These are phyloP conservation scores for Lochmaea crataegi DNA, from an alignment of 2,888 invertebrate genomes.

Conservation along the genomic window DNA sequence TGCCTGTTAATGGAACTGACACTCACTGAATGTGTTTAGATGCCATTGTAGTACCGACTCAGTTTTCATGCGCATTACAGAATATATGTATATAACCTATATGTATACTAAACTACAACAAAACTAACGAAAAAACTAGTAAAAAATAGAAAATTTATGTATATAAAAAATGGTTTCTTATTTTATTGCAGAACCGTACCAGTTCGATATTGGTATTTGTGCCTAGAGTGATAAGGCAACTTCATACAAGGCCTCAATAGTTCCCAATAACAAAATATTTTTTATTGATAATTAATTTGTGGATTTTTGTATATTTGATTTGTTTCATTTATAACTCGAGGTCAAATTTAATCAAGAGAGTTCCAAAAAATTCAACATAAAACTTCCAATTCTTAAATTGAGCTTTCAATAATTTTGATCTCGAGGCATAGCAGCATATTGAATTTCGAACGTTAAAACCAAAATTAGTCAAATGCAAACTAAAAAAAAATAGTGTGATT, in stretches of 20 bases:
- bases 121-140: slow-evolving; percentile 33
- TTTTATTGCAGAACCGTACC: slow-evolving; percentile 29
- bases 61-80: neutral
- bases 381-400: neutral
- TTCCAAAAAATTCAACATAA: too few species aligned
- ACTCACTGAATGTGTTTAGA: neutral
- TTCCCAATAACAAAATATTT: slow-evolving; percentile 16
- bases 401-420: neutral
- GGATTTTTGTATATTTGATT: neutral
- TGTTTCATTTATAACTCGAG: slow-evolving; percentile 2
- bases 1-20: neutral
- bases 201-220: slow-evolving; percentile 27
- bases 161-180: slow-evolving; percentile 22
- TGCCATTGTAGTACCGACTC: neutral
- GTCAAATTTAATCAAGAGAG: neutral
- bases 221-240: slow-evolving; percentile 33
- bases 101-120: slow-evolving; percentile 29
- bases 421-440: neutral
- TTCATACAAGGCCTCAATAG: slow-evolving; percentile 32
- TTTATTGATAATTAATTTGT: slow-evolving; percentile 11
- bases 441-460: neutral
- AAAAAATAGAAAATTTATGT: slow-evolving; percentile 26
- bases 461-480: too few species aligned
- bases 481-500: too few species aligned
- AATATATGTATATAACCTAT: slow-evolving; percentile 23